Evolutionary conservation across 2,888 invertebrate species (phyloP).

Genomic region (Tanytarsus gracilentus): DNA sequence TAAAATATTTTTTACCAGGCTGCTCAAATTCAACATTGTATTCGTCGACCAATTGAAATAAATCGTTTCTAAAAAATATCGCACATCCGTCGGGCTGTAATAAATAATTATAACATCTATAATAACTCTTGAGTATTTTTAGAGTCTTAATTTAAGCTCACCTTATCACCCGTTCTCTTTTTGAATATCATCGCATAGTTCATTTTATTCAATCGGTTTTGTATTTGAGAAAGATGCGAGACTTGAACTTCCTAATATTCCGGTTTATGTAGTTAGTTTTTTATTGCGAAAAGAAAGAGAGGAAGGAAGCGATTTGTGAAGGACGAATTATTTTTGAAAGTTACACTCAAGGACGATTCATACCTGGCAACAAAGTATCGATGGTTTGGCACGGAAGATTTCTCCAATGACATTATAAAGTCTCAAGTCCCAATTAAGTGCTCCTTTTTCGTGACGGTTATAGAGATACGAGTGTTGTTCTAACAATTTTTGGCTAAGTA

Average conservation of each 20-base stretch:
- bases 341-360: not conserved
- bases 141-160: not conserved
- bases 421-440: constrained; percentile 3
- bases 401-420: constrained; percentile 37
- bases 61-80: constrained; percentile 62
- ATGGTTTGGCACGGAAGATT: constrained; percentile 45
- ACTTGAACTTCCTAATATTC: constrained; percentile 79
- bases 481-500: constrained; percentile 74
- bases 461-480: constrained; percentile 68
- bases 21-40: constrained; percentile 61
- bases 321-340: not conserved
- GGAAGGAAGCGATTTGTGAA: not conserved
- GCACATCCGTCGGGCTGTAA: constrained; percentile 74
- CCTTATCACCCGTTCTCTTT: constrained; percentile 66
- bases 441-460: constrained; percentile 44
- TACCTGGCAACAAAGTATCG: constrained; percentile 38
- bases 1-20: too few species aligned
- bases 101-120: not conserved
- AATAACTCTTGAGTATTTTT: not conserved
- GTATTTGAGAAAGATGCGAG: constrained; percentile 58
- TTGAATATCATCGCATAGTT: constrained; percentile 73
- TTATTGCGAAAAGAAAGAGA: not conserved
- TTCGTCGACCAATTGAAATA: constrained; percentile 58
- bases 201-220: constrained; percentile 45
- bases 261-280: constrained; percentile 31